Conservation (phyloP, 2,888 invertebrate genomes). For the Limnephilus marmoratus region DNA sequence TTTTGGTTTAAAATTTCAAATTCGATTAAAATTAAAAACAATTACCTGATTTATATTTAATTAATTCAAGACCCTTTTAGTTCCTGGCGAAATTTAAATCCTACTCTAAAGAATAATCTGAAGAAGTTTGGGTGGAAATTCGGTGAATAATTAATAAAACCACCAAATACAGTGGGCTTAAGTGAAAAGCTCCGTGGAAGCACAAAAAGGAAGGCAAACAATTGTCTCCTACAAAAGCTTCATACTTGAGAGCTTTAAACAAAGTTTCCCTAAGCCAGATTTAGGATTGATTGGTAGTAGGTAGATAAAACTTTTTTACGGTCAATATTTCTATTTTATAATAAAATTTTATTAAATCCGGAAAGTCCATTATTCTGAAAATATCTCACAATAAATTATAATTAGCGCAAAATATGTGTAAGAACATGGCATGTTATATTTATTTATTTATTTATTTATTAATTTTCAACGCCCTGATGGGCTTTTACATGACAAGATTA, state of each 20-base stretch:
- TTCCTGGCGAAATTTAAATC: not conserved
- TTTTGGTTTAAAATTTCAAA: not conserved
- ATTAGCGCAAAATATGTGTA: too few species aligned
- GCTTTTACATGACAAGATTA: too few species aligned
- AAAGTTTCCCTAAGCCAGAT: conserved; percentile 30
- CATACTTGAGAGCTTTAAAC: conserved; percentile 7
- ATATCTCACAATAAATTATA: too few species aligned
- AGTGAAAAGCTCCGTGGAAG: not conserved
- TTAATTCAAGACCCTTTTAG: not conserved
- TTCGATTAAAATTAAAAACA: not conserved
- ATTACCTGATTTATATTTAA: not conserved
- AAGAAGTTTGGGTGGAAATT: conserved; percentile 12
- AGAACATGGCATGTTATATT: too few species aligned
- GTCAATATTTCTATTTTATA: not conserved
- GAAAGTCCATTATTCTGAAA: not conserved
- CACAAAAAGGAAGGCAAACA: conserved; percentile 22
- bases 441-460: too few species aligned
- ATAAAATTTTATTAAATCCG: not conserved
- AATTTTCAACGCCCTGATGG: too few species aligned
- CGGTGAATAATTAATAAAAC: conserved; percentile 33
- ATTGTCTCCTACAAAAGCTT: conserved; percentile 21
- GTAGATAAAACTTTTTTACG: not conserved
- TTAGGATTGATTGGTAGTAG: conserved; percentile 32
- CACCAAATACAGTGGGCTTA: conserved; percentile 31
- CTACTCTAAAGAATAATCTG: conserved; percentile 18